Evolutionary conservation across 2,113 vertebrate genomes (phyloP), one percentile per base, ranked within the genome.

Genomic region (Zapus hudsonius): DNA sequence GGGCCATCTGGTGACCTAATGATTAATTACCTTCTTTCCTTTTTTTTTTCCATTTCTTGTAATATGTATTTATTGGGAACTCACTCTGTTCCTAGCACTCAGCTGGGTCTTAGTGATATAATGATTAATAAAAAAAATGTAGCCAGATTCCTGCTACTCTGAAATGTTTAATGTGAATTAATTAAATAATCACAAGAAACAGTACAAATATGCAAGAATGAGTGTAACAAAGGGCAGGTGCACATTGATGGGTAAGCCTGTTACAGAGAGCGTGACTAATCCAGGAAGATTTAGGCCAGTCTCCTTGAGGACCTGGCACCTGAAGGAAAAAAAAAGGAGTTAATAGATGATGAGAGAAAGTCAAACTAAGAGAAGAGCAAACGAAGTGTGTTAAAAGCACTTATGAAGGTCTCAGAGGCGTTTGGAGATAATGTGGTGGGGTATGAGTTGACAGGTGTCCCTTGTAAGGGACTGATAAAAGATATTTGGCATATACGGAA

Each of bases 161-260:
- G 29, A 55, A 92, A 47, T 31, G 55, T 93, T 84, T 81, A 82
- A 73, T 38, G 7, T 86, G 69, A 63, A 29, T 64, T 84, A 93
- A 40, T 84, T 64, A 84, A 90, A 42, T 66, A 69, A 22, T 75
- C 36, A 61, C 27, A 57, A 20, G 86, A 73, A 57, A 9, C 47
- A 59, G 19, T 38, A 25, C 20, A 61, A 25, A 15, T 13, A 1
- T 3, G 7, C 3, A 9, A 66, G 20, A 55, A 9, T 73, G 42
- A 70, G 44, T 22, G 17, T 52, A 25, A 0, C 31, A 67, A 67
- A 59, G 78, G 44, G 27, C 36, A 84, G 3, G 16, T n/a, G 2
- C 19, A 42, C 57, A 31, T 11, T 7, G 22, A 44, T 8, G 7
- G n/a, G 72, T 64, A 87, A 70, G 23, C 17, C 27, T 55, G 0